Percentiles rank a stretch among this genome's conserved stretches.
Evolutionary conservation across 2,797 vertebrate species (phyloP).

Genomic region (Petrocephalus sullivani): DNA sequence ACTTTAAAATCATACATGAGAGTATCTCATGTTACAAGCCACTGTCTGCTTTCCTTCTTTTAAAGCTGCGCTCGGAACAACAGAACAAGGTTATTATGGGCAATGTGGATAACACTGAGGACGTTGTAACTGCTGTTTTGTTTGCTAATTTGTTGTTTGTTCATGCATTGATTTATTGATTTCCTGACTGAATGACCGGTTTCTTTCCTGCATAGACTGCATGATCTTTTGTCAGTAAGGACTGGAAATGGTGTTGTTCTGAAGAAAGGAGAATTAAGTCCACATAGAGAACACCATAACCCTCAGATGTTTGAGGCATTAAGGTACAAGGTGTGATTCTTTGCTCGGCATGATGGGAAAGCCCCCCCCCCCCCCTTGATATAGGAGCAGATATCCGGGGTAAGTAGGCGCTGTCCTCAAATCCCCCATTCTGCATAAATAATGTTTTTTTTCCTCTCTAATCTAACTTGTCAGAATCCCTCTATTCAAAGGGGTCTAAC

Average conservation of each 20-base stretch:
- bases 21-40: not conserved
- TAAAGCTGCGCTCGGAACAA: not conserved
- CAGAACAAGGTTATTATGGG: not conserved
- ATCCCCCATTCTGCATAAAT: not conserved
- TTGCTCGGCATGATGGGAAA: not conserved
- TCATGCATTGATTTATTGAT: not conserved
- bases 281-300: not conserved
- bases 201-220: no score
- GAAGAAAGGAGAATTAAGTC: not conserved
- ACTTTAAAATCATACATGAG: not conserved
- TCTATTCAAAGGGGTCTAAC: conserved; percentile 16
- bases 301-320: not conserved
- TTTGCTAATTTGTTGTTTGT: not conserved
- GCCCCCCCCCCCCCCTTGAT: not conserved
- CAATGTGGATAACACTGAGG: not conserved
- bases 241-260: not conserved
- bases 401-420: not conserved
- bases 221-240: not conserved
- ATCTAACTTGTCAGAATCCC: not conserved
- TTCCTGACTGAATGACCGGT: not conserved
- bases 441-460: not conserved
- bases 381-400: not conserved
- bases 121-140: not conserved
- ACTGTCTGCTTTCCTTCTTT: not conserved
- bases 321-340: not conserved